phyloP scores from a whole-genome alignment of 2,888 invertebrate genomes.

The Netelia virgata region DNA sequence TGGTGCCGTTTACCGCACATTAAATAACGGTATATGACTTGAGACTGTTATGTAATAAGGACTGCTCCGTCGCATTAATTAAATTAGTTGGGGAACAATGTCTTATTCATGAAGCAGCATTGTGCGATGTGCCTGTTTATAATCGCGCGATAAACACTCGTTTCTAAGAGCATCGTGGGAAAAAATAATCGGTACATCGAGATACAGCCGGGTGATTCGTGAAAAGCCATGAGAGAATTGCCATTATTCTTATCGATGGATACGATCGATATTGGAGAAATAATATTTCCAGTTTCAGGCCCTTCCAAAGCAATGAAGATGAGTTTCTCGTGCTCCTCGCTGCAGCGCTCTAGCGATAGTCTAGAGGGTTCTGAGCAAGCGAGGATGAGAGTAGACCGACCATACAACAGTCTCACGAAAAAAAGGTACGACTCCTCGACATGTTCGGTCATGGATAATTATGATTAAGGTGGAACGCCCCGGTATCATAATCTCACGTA shows the following conservation, averaged over 20 bases:
- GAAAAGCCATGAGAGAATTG: background rate
- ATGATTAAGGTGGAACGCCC: conserved; percentile 15
- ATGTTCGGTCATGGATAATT: conserved; percentile 1
- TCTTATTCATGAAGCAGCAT: conserved; percentile 50
- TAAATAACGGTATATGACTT: conserved; percentile 59
- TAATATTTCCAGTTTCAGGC: conserved; percentile 85
- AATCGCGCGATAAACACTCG: conserved; percentile 19
- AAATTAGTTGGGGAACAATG: conserved; percentile 53
- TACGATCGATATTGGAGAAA: background rate
- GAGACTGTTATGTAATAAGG: conserved; percentile 46
- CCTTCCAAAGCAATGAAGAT: conserved; percentile 91
- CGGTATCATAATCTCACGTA: conserved; percentile 20
- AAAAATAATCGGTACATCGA: conserved; percentile 21
- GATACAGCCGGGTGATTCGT: conserved; percentile 7
- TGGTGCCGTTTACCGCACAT: conserved; percentile 45
- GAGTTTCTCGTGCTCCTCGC: conserved; percentile 93
- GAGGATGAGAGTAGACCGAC: conserved; percentile 87
- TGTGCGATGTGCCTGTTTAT: conserved; percentile 36
- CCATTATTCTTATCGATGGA: background rate
- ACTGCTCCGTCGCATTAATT: conserved; percentile 40
- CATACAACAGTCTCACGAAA: conserved; percentile 94
- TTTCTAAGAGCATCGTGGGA: conserved; percentile 37
- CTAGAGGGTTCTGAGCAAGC: conserved; percentile 85
- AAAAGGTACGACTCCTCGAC: conserved; percentile 87
- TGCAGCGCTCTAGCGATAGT: conserved; percentile 88